Conservation (phyloP, 1,140 invertebrate species). For the Lepidostoma basale region DNA sequence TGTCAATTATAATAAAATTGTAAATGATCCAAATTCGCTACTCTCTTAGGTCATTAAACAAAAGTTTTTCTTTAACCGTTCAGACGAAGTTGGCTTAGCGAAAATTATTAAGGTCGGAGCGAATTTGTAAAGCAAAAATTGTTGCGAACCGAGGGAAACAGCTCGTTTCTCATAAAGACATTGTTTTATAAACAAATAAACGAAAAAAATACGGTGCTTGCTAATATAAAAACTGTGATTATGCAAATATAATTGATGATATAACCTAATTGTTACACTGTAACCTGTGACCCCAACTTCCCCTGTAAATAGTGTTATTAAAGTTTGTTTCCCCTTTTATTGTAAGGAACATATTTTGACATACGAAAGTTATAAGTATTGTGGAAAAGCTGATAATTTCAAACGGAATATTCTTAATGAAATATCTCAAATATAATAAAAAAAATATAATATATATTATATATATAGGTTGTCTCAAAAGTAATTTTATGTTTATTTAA, state of each 20-base stretch:
- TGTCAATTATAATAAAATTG: neutral
- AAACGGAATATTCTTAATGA: no score
- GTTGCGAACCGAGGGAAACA: no score
- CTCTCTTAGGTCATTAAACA: no score
- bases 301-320: constrained; percentile 16
- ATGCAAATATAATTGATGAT: constrained; percentile 22
- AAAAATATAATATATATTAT: no score
- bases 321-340: constrained; percentile 2
- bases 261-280: constrained; percentile 15
- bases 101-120: no score
- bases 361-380: neutral
- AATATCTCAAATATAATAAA: no score
- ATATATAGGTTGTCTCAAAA: no score
- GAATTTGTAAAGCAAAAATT: no score
- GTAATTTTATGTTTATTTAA: neutral
- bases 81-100: no score
- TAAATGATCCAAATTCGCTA: no score
- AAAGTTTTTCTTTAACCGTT: no score
- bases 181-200: constrained; percentile 7
- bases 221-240: constrained; percentile 23
- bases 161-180: neutral
- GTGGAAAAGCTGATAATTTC: no score
- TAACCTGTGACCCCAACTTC: neutral
- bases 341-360: constrained; percentile 16
- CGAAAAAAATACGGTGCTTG: constrained; percentile 26